phyloP scores from a whole-genome alignment of 2,888 invertebrate species.

The Glomeris marginata region DNA sequence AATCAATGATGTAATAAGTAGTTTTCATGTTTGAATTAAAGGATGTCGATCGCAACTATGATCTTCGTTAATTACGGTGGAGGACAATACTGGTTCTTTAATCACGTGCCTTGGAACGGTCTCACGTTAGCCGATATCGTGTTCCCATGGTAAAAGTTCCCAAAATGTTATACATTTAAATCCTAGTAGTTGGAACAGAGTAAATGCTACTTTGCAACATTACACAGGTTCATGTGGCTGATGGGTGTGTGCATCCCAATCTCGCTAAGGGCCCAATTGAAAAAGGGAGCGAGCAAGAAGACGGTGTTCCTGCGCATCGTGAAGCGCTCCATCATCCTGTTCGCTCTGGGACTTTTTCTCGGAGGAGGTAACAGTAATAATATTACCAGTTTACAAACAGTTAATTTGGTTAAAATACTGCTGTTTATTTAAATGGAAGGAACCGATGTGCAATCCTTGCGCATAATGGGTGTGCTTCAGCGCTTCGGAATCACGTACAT shows the following conservation, averaged over 20 bases:
- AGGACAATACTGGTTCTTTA: constrained; percentile 61
- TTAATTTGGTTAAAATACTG: not conserved
- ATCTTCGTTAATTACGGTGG: constrained; percentile 79
- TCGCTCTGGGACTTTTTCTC: constrained; percentile 27
- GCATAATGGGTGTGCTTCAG: constrained; percentile 38
- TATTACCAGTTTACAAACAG: not conserved
- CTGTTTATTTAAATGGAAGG: constrained; percentile 11
- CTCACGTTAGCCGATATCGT: constrained; percentile 71
- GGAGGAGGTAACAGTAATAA: constrained; percentile 13
- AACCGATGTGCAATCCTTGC: constrained; percentile 24
- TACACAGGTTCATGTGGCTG: constrained; percentile 61
- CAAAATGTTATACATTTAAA: not conserved
- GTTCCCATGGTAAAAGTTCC: constrained; percentile 52
- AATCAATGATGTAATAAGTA: not conserved
- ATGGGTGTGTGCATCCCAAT: constrained; percentile 67
- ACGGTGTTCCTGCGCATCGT: constrained; percentile 34
- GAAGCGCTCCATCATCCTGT: constrained; percentile 27
- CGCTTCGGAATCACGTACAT: constrained; percentile 35
- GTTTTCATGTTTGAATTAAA: constrained; percentile 14
- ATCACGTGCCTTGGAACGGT: constrained; percentile 74
- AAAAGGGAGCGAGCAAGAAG: constrained; percentile 44
- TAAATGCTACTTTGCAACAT: not conserved
- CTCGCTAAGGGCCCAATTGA: constrained; percentile 51
- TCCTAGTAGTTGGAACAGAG: not conserved
- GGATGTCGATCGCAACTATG: constrained; percentile 50